Base-by-base conservation (phyloP, 2,113 vertebrate species). In the Tringa solitaria region DNA sequence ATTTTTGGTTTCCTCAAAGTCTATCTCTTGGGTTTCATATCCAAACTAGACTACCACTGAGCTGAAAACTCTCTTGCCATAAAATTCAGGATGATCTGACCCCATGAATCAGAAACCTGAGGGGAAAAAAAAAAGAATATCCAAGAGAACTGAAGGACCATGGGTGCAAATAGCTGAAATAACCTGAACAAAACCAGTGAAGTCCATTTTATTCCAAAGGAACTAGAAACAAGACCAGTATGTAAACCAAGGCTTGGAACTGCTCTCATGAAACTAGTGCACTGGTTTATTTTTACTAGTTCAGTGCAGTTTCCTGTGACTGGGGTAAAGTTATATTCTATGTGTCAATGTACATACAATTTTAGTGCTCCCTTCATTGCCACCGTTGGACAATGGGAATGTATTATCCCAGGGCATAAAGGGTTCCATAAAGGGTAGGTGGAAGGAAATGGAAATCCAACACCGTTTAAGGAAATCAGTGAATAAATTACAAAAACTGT, bases 401-500 rank as follows among this genome's bases (percentile, higher is more conserved):
- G 92, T 72, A 95, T 97, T 97, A 97, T 92, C 85, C 75, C 61
- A 32, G 79, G 67, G 75, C 79, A 92, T 96, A 95, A 97, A 97
- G 84, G 59, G 43, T 98, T 98, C 97, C 95, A 95, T 97, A 95
- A 97, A 98, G 94, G 89, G 82, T 84, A 93, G 94, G 78, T 86
- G 89, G 96, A 97, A 98, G 93, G 98, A 97, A 98, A 97, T 96
- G 97, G 95, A 94, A 98, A 98, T 98, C 95, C 96, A 96, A 93
- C 45, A 84, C 97, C 83, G 89, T 96, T 97, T 97, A 96, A 97
- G 94, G 96, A 98, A 99, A 98, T 97, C 98, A 98, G 98, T 97
- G 98, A 98, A 99, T 99, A 99, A 99, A 99, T 99, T 98, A 99
- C 98, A 97, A 98, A 98, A 98, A 98, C 97, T 98, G 98, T 98